Conservation (phyloP, 2,888 invertebrate species). For the Sthenelais limicola region DNA sequence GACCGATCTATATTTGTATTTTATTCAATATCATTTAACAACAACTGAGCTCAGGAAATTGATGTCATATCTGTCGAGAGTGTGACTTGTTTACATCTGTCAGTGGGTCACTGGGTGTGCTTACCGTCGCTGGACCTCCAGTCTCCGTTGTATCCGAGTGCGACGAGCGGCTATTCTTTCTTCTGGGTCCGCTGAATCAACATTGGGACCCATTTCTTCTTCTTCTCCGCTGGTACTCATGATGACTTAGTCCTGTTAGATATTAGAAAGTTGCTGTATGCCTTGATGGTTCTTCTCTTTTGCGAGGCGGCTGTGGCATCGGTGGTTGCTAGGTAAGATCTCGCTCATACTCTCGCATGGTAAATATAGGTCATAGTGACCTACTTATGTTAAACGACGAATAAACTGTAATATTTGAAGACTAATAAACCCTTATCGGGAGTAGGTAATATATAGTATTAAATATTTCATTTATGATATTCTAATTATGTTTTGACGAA, state of each 20-base stretch:
- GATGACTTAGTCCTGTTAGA: neutral
- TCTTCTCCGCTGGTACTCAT: constrained; percentile 63
- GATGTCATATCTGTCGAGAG: no score
- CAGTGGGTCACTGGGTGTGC: neutral
- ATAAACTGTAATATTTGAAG: neutral
- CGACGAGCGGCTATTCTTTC: constrained; percentile 82
- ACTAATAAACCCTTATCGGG: no score
- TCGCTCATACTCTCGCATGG: constrained; percentile 6
- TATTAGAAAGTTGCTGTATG: neutral
- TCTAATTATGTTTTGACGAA: no score
- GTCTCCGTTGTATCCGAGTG: constrained; percentile 78
- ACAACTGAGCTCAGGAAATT: no score
- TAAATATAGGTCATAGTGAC: constrained; percentile 20
- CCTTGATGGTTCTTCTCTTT: neutral
- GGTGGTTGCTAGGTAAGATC: constrained; percentile 28
- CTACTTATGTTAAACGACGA: neutral
- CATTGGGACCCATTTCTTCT: constrained; percentile 70
- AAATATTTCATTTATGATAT: no score
- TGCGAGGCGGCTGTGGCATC: neutral
- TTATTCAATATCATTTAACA: no score
- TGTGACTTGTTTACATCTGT: constrained; percentile 27
- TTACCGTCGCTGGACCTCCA: constrained; percentile 62
- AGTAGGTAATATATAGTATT: no score
- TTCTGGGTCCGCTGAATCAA: constrained; percentile 77
- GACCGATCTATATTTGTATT: no score